phyloP scores from a whole-genome alignment of 2,888 invertebrate species.

The Nemotelus nigrinus region DNA sequence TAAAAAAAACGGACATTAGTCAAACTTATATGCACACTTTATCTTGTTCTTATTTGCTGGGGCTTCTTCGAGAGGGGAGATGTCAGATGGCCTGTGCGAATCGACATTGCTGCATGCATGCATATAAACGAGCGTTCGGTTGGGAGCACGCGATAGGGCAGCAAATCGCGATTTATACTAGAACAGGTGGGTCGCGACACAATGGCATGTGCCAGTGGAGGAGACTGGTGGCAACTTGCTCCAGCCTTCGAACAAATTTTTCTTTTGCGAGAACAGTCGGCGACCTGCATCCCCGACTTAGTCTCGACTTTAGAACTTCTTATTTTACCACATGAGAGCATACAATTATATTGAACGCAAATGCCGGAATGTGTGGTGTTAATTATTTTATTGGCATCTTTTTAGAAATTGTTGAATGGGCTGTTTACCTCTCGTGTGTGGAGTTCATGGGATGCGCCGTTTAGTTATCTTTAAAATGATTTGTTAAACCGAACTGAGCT shows the following conservation, averaged over 20 bases:
- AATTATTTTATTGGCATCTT: slow-evolving; percentile 50
- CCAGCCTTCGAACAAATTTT: not conserved
- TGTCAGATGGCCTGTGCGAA: slow-evolving; percentile 16
- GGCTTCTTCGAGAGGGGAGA: slow-evolving; percentile 15
- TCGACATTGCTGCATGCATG: not conserved
- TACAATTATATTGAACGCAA: slow-evolving; percentile 46
- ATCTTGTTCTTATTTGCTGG: slow-evolving; percentile 44
- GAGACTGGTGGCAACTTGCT: not conserved
- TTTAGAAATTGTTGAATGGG: slow-evolving; percentile 27
- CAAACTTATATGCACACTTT: slow-evolving; percentile 16
- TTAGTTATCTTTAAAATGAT: too few relatives aligned
- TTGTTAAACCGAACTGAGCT: too few relatives aligned
- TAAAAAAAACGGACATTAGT: slow-evolving; percentile 34
- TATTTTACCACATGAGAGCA: slow-evolving; percentile 26
- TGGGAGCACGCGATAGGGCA: slow-evolving; percentile 9
- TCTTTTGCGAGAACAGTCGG: not conserved
- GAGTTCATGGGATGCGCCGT: not conserved
- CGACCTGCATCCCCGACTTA: not conserved
- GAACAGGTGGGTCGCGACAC: not conserved
- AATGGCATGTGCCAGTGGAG: slow-evolving; percentile 7
- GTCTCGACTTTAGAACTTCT: too few relatives aligned
- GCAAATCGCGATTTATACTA: not conserved
- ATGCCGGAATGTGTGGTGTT: slow-evolving; percentile 46
- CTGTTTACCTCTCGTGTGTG: slow-evolving; percentile 12
- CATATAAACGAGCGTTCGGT: not conserved